Evolutionary conservation across 2,888 invertebrate genomes (phyloP).

Genomic region (Rhagonycha fulva): DNA sequence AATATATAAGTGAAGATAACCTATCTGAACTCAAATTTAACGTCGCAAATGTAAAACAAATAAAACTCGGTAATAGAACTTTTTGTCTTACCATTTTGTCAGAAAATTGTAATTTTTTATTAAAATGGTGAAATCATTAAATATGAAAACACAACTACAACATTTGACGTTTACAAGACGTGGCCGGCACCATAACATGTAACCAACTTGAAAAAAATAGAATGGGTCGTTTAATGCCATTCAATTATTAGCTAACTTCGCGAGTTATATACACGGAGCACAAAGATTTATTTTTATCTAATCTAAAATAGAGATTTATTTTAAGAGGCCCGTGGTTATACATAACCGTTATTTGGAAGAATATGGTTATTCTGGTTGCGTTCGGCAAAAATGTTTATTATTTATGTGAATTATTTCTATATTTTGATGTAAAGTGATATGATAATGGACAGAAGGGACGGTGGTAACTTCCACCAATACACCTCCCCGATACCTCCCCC

Average conservation of each 20-base stretch:
- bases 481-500: no score
- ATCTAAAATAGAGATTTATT: no score
- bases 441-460: no score
- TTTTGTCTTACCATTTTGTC: constrained; percentile 33
- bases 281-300: no score
- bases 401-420: no score
- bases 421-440: no score
- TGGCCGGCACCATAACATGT: neutral
- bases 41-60: neutral
- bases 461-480: no score
- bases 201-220: neutral
- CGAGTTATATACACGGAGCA: neutral
- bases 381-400: no score
- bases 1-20: neutral
- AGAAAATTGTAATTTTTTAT: constrained; percentile 7
- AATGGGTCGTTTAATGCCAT: neutral
- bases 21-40: neutral
- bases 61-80: neutral
- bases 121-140: constrained; percentile 29
- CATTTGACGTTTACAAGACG: constrained; percentile 4
- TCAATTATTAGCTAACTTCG: neutral
- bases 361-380: no score
- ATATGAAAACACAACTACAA: constrained; percentile 19
- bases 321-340: no score
- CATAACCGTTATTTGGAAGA: no score